phyloP scores from a whole-genome alignment of 1,140 invertebrate species.

The Zaprionus nigranus region DNA sequence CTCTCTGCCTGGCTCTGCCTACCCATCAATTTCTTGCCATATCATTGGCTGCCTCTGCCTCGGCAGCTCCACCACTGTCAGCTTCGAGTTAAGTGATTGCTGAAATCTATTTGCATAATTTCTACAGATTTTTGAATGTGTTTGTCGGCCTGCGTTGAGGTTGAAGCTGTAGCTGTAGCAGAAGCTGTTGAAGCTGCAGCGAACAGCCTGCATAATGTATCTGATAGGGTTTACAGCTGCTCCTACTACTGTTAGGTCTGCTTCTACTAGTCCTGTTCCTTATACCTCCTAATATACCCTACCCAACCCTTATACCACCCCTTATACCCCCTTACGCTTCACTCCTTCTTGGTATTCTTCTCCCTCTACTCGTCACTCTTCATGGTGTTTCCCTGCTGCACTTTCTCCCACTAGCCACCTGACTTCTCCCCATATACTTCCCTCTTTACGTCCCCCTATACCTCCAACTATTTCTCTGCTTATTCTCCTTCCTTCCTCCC shows the following conservation, averaged over 20 bases:
- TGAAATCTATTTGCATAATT: slow-evolving; percentile 82
- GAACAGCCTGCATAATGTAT: slow-evolving; percentile 5
- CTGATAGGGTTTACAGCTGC: no score
- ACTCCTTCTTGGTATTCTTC: no score
- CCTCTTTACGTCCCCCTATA: no score
- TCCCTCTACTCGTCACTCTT: no score
- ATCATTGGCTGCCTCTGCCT: slow-evolving; percentile 15
- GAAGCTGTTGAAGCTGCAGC: not conserved
- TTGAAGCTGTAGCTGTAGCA: not conserved
- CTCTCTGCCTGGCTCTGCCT: not conserved
- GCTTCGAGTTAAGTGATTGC: slow-evolving; percentile 75
- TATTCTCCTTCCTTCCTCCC: no score
- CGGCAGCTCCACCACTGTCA: not conserved
- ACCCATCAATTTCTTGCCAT: slow-evolving; percentile 21
- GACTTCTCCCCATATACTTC: no score
- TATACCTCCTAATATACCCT: no score
- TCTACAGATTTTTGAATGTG: slow-evolving; percentile 80
- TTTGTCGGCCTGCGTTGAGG: slow-evolving; percentile 39
- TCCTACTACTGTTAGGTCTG: not conserved
- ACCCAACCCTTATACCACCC: no score
- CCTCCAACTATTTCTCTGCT: no score
- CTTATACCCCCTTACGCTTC: no score
- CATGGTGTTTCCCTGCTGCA: no score
- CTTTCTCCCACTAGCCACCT: no score
- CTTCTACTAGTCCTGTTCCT: not conserved